Evolutionary conservation across 2,888 invertebrate genomes (phyloP).

Genomic region (Chrysina gloriosa): DNA sequence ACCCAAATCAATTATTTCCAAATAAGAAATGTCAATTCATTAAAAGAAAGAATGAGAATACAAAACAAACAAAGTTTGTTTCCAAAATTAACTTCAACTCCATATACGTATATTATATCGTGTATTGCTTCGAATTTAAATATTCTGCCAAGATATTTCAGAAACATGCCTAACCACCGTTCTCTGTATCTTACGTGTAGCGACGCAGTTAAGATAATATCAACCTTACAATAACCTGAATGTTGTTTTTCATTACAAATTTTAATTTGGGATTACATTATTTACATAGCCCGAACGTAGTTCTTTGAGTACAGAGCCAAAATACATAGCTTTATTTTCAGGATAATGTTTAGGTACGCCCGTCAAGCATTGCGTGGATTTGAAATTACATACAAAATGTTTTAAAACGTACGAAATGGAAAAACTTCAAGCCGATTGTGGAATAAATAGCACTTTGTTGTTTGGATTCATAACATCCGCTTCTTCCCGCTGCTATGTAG

Average conservation of each 20-base stretch:
- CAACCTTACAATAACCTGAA: not conserved
- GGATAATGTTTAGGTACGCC: not conserved
- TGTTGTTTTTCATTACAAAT: not conserved
- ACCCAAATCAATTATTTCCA: too few species aligned
- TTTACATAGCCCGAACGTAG: conserved; percentile 3
- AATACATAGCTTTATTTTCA: not conserved
- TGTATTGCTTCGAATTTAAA: too few species aligned
- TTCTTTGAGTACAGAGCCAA: not conserved
- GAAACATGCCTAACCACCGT: too few species aligned
- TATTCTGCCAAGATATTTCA: too few species aligned
- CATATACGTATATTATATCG: too few species aligned
- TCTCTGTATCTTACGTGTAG: too few species aligned
- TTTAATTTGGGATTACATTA: not conserved
- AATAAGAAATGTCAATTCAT: too few species aligned
- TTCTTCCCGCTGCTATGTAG: too few species aligned
- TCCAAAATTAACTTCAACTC: too few species aligned
- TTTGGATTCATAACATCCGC: not conserved
- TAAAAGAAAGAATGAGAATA: too few species aligned
- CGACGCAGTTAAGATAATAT: too few species aligned
- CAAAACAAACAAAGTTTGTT: too few species aligned
- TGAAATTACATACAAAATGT: not conserved
- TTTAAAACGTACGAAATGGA: not conserved
- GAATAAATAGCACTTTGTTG: not conserved
- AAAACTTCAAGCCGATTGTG: not conserved
- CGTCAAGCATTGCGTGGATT: conserved; percentile 1